phyloP scores from a whole-genome alignment of 2,797 vertebrate genomes.

The Phalanger gymnotis region DNA sequence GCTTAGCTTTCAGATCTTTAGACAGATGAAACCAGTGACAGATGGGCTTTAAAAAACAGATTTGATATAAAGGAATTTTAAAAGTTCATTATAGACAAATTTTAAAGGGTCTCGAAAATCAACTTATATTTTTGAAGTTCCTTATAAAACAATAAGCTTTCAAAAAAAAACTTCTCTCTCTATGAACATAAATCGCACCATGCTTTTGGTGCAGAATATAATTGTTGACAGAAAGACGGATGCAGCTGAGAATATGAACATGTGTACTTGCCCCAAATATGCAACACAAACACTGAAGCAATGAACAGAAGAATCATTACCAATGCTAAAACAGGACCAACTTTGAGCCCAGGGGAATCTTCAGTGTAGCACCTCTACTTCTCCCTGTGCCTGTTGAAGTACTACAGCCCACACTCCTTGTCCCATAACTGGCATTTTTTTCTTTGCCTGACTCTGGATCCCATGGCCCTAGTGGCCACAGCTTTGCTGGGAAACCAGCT shows the following conservation, averaged over 20 bases:
- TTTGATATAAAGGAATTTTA: constrained; percentile 68
- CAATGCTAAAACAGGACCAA: constrained; percentile 97
- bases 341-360: constrained; percentile 98
- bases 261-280: constrained; percentile 99
- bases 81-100: constrained; percentile 62
- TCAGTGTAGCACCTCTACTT: constrained; percentile 99
- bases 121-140: constrained; percentile 46
- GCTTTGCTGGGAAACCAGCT: constrained; percentile 97
- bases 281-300: constrained; percentile 99
- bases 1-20: constrained; percentile 66
- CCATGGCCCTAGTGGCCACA: constrained; percentile 93
- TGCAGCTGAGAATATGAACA: constrained; percentile 90
- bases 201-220: constrained; percentile 93
- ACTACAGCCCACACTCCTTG: constrained; percentile 93
- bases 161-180: constrained; percentile 77
- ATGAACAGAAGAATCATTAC: constrained; percentile 99
- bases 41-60: constrained; percentile 67
- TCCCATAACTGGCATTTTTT: constrained; percentile 96
- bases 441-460: constrained; percentile 96
- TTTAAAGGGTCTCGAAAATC: constrained; percentile 74
- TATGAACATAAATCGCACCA: constrained; percentile 81
- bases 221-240: constrained; percentile 81
- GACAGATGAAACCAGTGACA: constrained; percentile 61
- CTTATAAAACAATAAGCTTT: constrained; percentile 76
- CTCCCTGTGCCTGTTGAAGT: constrained; percentile 96